Evolutionary conservation across 2,113 vertebrate genomes (phyloP).

Genomic region (Oncorhynchus keta): DNA sequence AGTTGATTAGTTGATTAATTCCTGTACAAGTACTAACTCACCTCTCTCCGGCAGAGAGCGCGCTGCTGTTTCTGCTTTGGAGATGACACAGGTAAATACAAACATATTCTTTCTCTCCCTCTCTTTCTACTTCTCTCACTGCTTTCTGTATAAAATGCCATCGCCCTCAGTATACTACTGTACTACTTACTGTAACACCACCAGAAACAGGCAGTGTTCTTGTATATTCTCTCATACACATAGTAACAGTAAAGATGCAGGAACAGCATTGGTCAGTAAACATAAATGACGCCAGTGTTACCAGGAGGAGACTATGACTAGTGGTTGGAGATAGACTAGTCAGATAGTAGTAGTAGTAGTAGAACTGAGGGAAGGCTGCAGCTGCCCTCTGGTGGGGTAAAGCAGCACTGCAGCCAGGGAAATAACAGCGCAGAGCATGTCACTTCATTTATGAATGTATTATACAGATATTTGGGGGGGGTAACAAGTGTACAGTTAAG

Average conservation of each 20-base stretch:
- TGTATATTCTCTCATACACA: constrained; percentile 37
- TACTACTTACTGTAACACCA: not conserved
- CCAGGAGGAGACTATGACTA: constrained; percentile 59
- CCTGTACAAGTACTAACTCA: constrained; percentile 15
- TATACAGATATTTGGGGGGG: no score
- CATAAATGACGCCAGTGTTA: constrained; percentile 73
- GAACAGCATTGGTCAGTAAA: constrained; percentile 71
- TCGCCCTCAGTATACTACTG: not conserved
- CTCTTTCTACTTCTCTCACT: not conserved
- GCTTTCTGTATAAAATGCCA: not conserved
- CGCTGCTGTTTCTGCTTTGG: constrained; percentile 93
- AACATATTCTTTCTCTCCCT: not conserved
- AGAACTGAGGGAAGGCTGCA: not conserved
- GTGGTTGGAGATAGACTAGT: constrained; percentile 26
- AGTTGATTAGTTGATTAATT: not conserved
- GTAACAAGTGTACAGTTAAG: no score
- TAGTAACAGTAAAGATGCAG: constrained; percentile 36
- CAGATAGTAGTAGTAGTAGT: no score
- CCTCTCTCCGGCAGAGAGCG: constrained; percentile 79
- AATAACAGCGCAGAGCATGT: no score
- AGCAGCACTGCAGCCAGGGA: no score
- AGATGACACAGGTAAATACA: constrained; percentile 79
- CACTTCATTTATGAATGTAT: no score
- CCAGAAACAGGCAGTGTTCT: not conserved
- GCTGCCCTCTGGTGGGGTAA: no score